phyloP scores from a whole-genome alignment of 2,888 invertebrate species.

The Vandiemenella viatica region DNA sequence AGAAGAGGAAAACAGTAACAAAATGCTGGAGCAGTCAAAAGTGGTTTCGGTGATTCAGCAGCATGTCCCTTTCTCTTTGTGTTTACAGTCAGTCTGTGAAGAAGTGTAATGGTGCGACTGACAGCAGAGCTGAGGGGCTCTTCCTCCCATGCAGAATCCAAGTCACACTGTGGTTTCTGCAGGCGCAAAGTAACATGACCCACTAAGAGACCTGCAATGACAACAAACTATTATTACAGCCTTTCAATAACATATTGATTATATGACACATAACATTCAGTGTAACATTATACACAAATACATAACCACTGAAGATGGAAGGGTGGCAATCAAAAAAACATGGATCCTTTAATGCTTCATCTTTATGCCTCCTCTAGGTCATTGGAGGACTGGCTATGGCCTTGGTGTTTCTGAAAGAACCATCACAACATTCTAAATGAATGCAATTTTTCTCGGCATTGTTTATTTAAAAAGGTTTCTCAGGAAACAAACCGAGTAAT shows the following conservation, averaged over 20 bases:
- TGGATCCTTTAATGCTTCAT: too few species aligned
- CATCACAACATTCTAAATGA: too few species aligned
- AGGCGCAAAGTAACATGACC: conserved; percentile 59
- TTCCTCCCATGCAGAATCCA: conserved; percentile 62
- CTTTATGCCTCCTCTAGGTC: too few species aligned
- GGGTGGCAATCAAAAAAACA: too few species aligned
- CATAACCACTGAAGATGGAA: too few species aligned
- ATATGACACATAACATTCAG: not conserved
- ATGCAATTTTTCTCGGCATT: too few species aligned
- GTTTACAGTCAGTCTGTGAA: conserved; percentile 35
- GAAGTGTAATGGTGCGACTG: conserved; percentile 42
- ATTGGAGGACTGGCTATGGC: too few species aligned
- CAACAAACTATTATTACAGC: not conserved
- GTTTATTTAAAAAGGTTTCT: too few species aligned
- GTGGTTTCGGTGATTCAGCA: conserved; percentile 9
- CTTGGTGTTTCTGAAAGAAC: too few species aligned
- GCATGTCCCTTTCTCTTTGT: not conserved
- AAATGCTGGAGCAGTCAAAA: conserved; percentile 59
- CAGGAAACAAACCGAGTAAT: too few species aligned
- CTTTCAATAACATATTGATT: not conserved
- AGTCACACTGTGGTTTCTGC: conserved; percentile 58
- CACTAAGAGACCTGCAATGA: conserved; percentile 29
- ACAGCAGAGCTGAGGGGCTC: conserved; percentile 48
- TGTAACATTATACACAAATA: not conserved
- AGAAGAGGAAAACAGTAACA: conserved; percentile 71